Conservation (phyloP, 2,797 vertebrate genomes). For the Sebastes kiyomatsui region DNA sequence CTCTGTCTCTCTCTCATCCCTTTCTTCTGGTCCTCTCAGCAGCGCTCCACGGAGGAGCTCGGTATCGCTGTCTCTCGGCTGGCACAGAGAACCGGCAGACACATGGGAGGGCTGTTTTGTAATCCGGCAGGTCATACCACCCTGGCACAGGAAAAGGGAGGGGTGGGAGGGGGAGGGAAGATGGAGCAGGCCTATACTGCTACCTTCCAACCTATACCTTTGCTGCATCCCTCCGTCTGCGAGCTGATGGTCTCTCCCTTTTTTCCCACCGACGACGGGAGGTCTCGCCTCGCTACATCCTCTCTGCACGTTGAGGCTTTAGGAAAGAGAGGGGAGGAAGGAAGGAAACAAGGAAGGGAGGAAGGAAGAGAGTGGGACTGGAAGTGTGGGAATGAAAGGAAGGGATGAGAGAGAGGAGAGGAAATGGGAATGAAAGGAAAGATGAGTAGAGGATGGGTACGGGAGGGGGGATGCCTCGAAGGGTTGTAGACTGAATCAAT, state of each 20-base stretch:
- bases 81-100: conserved; percentile 84
- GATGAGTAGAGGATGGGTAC: conserved; percentile 17
- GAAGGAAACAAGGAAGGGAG: conserved; percentile 5
- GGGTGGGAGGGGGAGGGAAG: conserved; percentile 47
- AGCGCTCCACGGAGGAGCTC: conserved; percentile 68
- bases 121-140: conserved; percentile 87
- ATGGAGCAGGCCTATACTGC: conserved; percentile 54
- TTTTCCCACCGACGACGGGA: conserved; percentile 74
- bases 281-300: conserved; percentile 68
- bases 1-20: neutral
- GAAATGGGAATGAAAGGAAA: conserved; percentile 14
- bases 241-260: conserved; percentile 79
- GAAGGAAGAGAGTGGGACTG: conserved; percentile 5
- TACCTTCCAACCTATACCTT: conserved; percentile 74
- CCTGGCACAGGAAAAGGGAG: conserved; percentile 58
- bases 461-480: conserved; percentile 37
- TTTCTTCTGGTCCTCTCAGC: conserved; percentile 38
- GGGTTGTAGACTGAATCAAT: conserved; percentile 38
- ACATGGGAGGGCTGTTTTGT: conserved; percentile 88
- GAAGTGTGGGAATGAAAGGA: conserved; percentile 36
- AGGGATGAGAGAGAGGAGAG: conserved; percentile 2
- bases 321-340: conserved; percentile 40
- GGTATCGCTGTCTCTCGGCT: conserved; percentile 78
- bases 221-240: conserved; percentile 74
- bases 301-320: conserved; percentile 36